Evolutionary conservation across 64 coral and sea anemone species (phyloP), one percentile per base, ranked within the genome.

Genomic region (Dendrophyllia cribrosa): DNA sequence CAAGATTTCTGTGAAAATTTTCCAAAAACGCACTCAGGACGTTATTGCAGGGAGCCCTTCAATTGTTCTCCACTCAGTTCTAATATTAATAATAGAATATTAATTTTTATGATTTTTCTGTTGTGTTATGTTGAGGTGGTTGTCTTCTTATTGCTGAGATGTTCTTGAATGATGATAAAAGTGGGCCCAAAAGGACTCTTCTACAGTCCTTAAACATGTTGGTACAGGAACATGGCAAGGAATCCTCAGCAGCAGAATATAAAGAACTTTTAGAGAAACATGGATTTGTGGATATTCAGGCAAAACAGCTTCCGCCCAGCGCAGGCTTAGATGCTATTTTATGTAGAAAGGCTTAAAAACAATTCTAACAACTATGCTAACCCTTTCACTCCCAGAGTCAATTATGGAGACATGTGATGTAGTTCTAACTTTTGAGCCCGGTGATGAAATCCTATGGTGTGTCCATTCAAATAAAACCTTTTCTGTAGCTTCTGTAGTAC

Each of bases 281-380:
- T 16, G 88, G 95, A 22, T 97, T 97, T 91, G 72, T 82, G 34
- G 95, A 97, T 77, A 51, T 94, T 52, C 64, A 83, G 12, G 44
- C 61, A 21, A 84, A 84, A 84, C 43, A 20, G 9, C 60, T 84
- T 50, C 19, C 51, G 15, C 9, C 17, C 3, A 7, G 11, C 4
- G 26, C 43, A 67, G 19, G 61, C 17, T 49, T 19, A 50, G 80
- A 67, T 67, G 61, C n/a, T 44, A 84, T 67, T 66, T 67, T 84
- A 84, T 84, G 80, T 65, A 66, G 80, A 51, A 84, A 84, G 46
- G 60, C 25, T 49, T 84, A 21, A 55, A 50, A 72, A 3, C 4
- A 45, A 2, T 15, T 34, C 34, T 34, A 72, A 3, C 4, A 45
- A 2, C 43, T 34, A 0, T 34, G 34, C 34, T 34, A 34, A 34